Evolutionary conservation across 2,888 invertebrate species (phyloP), one percentile per base, ranked within the genome.

Genomic region (Cosmorhoe ocellata): DNA sequence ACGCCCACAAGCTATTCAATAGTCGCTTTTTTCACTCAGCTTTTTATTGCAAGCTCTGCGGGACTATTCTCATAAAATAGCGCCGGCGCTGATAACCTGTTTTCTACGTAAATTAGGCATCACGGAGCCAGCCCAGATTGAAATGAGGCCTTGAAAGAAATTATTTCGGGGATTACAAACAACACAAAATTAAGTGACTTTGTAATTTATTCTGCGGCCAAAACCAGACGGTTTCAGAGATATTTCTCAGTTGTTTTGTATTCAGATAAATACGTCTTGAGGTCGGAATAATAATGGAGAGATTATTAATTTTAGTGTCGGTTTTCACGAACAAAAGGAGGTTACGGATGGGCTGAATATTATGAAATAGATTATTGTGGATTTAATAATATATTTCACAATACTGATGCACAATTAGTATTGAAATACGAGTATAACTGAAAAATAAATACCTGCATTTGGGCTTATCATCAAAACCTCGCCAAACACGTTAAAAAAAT

Each of bases 121-220:
- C 69, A 60, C 63, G 47, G 64, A 67, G 55, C 61, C 62, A 48
- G 58, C 62, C 57, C 61, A 70, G 74, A 76, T 78, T 71, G 69
- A 70, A 71, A 70, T 69, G 67, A 69, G 66, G 65, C 71, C 72
- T 72, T 70, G 67, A 76, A 77, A 75, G 71, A 76, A 76, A 76
- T 79, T 73, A 75, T 74, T 76, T 69, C 64, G 63, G 63, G 69
- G 68, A 74, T 77, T 74, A 76, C 72, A 76, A 77, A 78, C 71
- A 78, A 76, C 72, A 69, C 64, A 65, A 73, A 73, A 79, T 75
- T 74, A 76, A 75, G 71, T 69, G 74, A 79, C 71, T 76, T 78
- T 69, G 69, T 72, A 76, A 79, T 76, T 79, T 76, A 77, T 79
- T 73, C 71, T 56, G 62, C 65, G 63, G 66, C 65, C 67, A 69